Percentiles rank a stretch among this genome's conserved stretches.
These are phyloP conservation scores for Chrysaora quinquecirrha DNA, from an alignment of 30 jellyfish, hydroid and myxozoan species.

Conservation along the genomic window DNA sequence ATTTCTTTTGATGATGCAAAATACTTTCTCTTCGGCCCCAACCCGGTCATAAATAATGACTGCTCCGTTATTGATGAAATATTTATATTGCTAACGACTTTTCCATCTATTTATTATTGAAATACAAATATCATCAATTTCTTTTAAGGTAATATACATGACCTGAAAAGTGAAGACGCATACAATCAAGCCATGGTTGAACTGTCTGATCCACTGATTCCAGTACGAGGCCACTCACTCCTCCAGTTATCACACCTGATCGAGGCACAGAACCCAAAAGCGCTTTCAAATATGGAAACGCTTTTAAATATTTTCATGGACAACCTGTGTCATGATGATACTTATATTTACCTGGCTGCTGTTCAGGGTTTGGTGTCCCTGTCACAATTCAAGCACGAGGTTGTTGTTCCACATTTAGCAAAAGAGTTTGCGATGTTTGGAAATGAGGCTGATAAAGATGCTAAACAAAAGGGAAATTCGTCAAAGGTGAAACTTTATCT, in stretches of 20 bases:
- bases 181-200: slow-evolving; percentile 71
- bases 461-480: neutral
- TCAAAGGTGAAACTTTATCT: neutral
- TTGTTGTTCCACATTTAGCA: slow-evolving; percentile 78
- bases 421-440: slow-evolving; percentile 63
- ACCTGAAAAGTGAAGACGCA: slow-evolving; percentile 22
- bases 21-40: too few relatives aligned
- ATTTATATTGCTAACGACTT: too few relatives aligned
- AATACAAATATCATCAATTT: too few relatives aligned
- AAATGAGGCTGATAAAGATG: neutral
- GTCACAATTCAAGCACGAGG: slow-evolving; percentile 33
- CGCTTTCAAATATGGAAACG: slow-evolving; percentile 40
- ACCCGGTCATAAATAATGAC: too few relatives aligned
- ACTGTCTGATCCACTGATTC: slow-evolving; percentile 67
- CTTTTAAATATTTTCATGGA: slow-evolving; percentile 58
- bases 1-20: too few relatives aligned
- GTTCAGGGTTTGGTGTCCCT: slow-evolving; percentile 71
- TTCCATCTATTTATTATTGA: too few relatives aligned
- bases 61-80: too few relatives aligned
- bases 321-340: slow-evolving; percentile 73
- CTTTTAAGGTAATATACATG: neutral
- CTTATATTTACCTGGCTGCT: slow-evolving; percentile 82
- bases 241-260: slow-evolving; percentile 60
- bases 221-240: slow-evolving; percentile 91
- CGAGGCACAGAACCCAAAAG: slow-evolving; percentile 51